Base-by-base conservation (phyloP, 2,113 vertebrate species). In the Cryptomyrus ogoouensis region DNA sequence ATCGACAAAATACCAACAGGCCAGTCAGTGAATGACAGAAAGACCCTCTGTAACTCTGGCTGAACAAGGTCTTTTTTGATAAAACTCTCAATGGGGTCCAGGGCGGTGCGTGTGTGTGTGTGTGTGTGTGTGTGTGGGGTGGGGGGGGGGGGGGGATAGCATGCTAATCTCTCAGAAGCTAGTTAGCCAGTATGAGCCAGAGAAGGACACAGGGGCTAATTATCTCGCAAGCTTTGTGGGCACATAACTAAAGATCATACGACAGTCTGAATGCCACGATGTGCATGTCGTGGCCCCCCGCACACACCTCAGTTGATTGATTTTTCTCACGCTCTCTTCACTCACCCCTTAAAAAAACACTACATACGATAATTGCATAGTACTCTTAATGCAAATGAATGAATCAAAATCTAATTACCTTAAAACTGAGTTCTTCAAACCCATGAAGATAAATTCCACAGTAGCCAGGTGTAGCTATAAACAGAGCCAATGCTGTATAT, bases 51-150 rank as follows among this genome's bases (percentile, higher is more conserved):
- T 88, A 89, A 88, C 90, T 42, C 90, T 90, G 88, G 88, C 74
- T 88, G 91, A 93, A 90, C 91, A 93, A 92, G 92, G 92, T 92
- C 88, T 44, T 31, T 27, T 89, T 53, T 89, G 92, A 92, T 93
- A 91, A 88, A 91, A 91, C 90, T 46, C 87, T 88, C 52, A 88
- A 88, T 89, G 92, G 56, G 49, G 87, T 83, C 35, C 77, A 19
- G 39, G 77, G 17, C 7, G 17, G 44, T 46, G 80, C 1, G 35
- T 46, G 80, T 46, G 80, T 8, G 77, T 39, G 35, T 42, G 74
- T 80, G 80, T 46, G 80, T 21, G 39, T 21, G 42, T 21, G 31
- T 19, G 77, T 44, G 77, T 5, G 8, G 0, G 44, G 44, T 0
- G 19, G 42, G 42, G 5, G 44, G 46, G 46, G 46, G 46, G 46